These are phyloP conservation scores for Orthosia gracilis DNA, from an alignment of 2,888 invertebrate genomes.

Conservation along the genomic window DNA sequence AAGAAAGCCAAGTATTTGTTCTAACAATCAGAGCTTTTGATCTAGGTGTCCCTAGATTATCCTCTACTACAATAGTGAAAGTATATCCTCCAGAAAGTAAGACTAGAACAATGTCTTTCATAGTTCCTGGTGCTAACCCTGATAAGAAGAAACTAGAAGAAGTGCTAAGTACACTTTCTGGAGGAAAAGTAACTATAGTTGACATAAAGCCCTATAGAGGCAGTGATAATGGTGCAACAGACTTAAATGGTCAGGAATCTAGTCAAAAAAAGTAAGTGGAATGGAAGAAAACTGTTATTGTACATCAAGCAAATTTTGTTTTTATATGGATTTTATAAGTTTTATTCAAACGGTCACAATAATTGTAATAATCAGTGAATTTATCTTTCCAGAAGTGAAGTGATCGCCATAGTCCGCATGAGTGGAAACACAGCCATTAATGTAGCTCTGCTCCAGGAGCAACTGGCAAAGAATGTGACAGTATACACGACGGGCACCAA, in stretches of 20 bases:
- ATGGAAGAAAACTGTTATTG: not conserved
- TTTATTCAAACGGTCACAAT: not conserved
- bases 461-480: conserved; percentile 88
- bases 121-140: conserved; percentile 95
- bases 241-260: conserved; percentile 87
- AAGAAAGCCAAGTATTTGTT: conserved; percentile 91
- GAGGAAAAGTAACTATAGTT: conserved; percentile 94
- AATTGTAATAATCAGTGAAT: not conserved
- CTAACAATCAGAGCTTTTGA: conserved; percentile 96
- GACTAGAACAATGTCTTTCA: conserved; percentile 95
- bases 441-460: conserved; percentile 93
- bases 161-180: conserved; percentile 94
- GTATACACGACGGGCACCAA: conserved; percentile 82
- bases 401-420: conserved; percentile 93
- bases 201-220: conserved; percentile 93
- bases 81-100: conserved; percentile 95
- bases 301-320: too few relatives aligned
- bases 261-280: conserved; percentile 90
- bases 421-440: conserved; percentile 93
- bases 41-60: conserved; percentile 95
- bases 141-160: conserved; percentile 94
- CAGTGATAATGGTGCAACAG: conserved; percentile 86
- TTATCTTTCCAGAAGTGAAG: conserved; percentile 92
- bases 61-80: conserved; percentile 93
- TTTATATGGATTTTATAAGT: too few relatives aligned